Percentiles rank a stretch among this genome's conserved stretches.
These are phyloP conservation scores for Philaethria dido DNA, from an alignment of 2,888 invertebrate genomes.

Conservation along the genomic window DNA sequence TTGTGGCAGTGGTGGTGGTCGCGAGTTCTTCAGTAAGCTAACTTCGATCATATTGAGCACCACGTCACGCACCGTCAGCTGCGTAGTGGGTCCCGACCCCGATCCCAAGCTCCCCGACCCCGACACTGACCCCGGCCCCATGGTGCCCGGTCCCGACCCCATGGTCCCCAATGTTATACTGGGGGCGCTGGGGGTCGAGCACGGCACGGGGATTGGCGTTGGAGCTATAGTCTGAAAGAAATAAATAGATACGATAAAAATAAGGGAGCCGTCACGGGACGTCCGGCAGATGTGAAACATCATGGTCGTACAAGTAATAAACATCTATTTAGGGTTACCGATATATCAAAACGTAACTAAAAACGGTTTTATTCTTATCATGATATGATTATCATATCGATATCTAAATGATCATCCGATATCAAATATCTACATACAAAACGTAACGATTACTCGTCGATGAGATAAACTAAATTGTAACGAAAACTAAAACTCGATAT, in stretches of 20 bases:
- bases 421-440: no score
- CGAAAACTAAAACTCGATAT: no score
- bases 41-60: slow-evolving; percentile 93
- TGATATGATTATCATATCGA: no score
- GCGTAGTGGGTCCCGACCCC: slow-evolving; percentile 58
- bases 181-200: slow-evolving; percentile 17
- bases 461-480: no score
- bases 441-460: no score
- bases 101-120: slow-evolving; percentile 46
- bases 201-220: slow-evolving; percentile 14
- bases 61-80: slow-evolving; percentile 91
- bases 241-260: not conserved
- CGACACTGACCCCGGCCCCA: slow-evolving; percentile 35
- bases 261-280: no score
- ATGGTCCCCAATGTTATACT: slow-evolving; percentile 68
- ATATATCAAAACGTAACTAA: no score
- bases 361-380: no score
- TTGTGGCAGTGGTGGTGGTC: slow-evolving; percentile 58
- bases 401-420: no score
- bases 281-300: no score
- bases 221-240: slow-evolving; percentile 23
- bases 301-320: no score
- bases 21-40: slow-evolving; percentile 87
- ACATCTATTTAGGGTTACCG: no score
- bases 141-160: slow-evolving; percentile 54